phyloP scores from a whole-genome alignment of 2,113 vertebrate genomes.

The Ascaphus truei region DNA sequence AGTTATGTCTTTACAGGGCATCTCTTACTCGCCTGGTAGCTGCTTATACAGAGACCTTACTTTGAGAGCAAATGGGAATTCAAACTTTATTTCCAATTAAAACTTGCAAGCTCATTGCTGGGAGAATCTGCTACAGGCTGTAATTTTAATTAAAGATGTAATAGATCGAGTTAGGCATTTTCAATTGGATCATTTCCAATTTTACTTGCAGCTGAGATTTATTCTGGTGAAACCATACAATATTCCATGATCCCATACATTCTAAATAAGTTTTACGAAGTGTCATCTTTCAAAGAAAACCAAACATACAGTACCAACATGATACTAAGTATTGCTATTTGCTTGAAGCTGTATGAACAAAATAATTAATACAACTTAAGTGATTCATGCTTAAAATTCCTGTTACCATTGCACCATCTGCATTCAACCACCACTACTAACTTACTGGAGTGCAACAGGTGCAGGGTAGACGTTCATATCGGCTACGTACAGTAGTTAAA shows the following conservation, averaged over 20 bases:
- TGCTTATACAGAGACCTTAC: conserved; percentile 11
- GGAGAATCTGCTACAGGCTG: not conserved
- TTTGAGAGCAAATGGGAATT: conserved; percentile 14
- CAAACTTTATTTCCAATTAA: conserved; percentile 35
- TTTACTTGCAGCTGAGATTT: not conserved
- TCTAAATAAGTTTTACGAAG: not conserved
- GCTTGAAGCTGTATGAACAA: not conserved
- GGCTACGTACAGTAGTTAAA: too few relatives aligned
- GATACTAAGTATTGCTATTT: not conserved
- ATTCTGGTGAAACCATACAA: conserved; percentile 1
- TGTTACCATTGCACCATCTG: too few relatives aligned
- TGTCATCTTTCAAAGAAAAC: not conserved
- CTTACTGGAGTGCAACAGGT: too few relatives aligned
- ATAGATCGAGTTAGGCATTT: not conserved
- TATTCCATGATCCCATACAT: not conserved
- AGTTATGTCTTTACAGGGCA: conserved; percentile 31
- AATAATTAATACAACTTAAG: not conserved
- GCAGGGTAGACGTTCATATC: too few relatives aligned
- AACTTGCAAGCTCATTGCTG: conserved; percentile 26
- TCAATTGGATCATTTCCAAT: conserved; percentile 11
- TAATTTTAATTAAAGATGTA: not conserved
- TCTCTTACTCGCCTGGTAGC: conserved; percentile 10
- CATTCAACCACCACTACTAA: too few relatives aligned
- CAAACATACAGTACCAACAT: not conserved
- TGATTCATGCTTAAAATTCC: too few relatives aligned